phyloP scores from a whole-genome alignment of 2,113 vertebrate genomes.

The Furnarius figulus region DNA sequence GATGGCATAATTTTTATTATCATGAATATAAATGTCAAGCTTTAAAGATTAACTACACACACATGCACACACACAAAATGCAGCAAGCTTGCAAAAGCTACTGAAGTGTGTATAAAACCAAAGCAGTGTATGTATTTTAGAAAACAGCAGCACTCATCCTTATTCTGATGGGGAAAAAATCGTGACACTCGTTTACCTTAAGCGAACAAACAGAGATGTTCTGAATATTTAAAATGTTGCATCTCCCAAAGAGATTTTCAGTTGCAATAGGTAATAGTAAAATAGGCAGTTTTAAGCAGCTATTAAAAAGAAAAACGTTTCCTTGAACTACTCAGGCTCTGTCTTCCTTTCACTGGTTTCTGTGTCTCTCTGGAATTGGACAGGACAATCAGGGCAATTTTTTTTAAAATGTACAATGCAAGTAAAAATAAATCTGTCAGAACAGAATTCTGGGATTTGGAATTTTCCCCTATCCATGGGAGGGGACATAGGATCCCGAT shows the following conservation, averaged over 20 bases:
- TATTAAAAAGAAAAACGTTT: conserved; percentile 6
- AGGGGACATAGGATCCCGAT: background rate
- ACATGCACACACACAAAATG: background rate
- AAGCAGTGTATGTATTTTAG: background rate
- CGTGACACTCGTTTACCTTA: background rate
- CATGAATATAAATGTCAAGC: background rate
- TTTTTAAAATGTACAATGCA: background rate
- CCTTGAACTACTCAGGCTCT: background rate
- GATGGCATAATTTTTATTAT: background rate
- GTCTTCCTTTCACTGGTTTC: background rate
- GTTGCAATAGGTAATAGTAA: background rate
- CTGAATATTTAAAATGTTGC: background rate
- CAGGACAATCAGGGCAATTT: background rate
- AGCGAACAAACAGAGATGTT: background rate
- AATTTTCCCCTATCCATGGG: background rate
- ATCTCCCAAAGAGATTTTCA: background rate
- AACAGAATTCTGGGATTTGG: background rate
- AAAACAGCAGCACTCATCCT: background rate
- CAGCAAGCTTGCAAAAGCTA: background rate
- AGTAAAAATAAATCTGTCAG: conserved; percentile 8
- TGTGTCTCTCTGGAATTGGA: background rate
- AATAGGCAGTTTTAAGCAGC: background rate
- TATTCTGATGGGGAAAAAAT: background rate
- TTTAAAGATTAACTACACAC: background rate
- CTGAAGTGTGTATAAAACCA: background rate